A percentile compares a stretch with the other conserved stretches of the same genome.
These are phyloP conservation scores for Paracanthobrama guichenoti DNA, from an alignment of 2,113 vertebrate species.

Conservation along the genomic window DNA sequence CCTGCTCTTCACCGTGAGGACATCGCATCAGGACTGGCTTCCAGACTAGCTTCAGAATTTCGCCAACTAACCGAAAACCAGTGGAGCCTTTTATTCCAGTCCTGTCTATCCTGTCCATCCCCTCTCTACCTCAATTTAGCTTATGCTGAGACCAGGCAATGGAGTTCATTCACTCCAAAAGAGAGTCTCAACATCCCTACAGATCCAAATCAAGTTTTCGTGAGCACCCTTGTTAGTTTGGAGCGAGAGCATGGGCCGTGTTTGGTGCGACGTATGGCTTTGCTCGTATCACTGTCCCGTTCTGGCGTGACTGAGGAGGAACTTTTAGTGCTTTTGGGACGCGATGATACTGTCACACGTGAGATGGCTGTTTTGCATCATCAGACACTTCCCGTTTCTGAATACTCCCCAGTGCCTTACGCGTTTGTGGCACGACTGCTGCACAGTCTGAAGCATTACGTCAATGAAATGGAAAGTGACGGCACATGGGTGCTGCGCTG, in stretches of 20 bases:
- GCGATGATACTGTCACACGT: constrained; percentile 62
- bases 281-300: constrained; percentile 68
- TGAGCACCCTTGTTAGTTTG: constrained; percentile 60
- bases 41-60: constrained; percentile 57
- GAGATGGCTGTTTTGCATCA: constrained; percentile 65
- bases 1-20: constrained; percentile 64
- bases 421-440: constrained; percentile 65
- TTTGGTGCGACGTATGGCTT: constrained; percentile 63
- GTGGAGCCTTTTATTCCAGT: constrained; percentile 59
- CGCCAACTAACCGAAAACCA: constrained; percentile 64
- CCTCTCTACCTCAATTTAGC: constrained; percentile 68
- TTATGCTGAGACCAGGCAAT: constrained; percentile 65
- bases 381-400: constrained; percentile 40
- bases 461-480: constrained; percentile 71
- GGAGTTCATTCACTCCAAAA: constrained; percentile 66
- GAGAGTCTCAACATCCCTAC: constrained; percentile 56
- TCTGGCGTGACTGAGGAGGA: constrained; percentile 72
- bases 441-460: constrained; percentile 61
- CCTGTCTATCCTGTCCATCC: constrained; percentile 67
- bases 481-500: constrained; percentile 71
- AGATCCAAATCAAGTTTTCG: constrained; percentile 65
- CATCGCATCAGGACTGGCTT: constrained; percentile 58
- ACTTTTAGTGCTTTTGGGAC: constrained; percentile 67
- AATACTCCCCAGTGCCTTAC: constrained; percentile 61
- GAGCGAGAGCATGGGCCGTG: constrained; percentile 67